A percentile compares a stretch with the other conserved stretches of the same genome.
phyloP scores from a whole-genome alignment of 2,888 invertebrate species.

The Tipula helvola region DNA sequence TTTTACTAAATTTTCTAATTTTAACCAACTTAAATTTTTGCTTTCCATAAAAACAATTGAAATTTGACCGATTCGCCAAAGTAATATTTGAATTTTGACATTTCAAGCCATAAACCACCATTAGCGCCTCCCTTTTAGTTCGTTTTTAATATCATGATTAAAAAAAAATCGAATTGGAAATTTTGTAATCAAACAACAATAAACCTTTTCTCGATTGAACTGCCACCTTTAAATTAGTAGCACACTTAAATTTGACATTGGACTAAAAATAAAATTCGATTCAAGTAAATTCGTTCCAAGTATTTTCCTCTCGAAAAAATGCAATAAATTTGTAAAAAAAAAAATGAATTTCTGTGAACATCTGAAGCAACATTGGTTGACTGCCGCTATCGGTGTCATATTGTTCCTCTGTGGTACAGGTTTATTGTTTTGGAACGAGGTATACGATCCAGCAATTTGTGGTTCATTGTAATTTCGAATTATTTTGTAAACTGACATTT shows the following conservation, averaged over 20 bases:
- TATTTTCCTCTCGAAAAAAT: neutral
- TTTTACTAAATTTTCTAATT: too few species aligned
- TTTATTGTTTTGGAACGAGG: constrained; percentile 77
- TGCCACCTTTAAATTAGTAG: neutral
- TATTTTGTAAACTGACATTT: constrained; percentile 17
- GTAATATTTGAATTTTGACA: too few species aligned
- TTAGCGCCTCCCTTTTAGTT: too few species aligned
- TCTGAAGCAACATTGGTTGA: constrained; percentile 42
- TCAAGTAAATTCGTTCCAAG: neutral
- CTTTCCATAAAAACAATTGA: too few species aligned
- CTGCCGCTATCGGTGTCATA: constrained; percentile 52
- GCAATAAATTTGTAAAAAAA: neutral
- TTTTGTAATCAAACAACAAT: neutral
- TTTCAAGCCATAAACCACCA: too few species aligned
- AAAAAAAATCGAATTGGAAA: too few species aligned
- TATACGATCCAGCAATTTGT: constrained; percentile 23
- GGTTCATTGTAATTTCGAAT: neutral
- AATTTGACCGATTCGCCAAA: too few species aligned
- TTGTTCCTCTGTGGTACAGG: constrained; percentile 54
- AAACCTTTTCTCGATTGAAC: neutral
- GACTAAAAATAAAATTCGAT: neutral
- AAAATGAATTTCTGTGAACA: neutral
- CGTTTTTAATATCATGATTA: too few species aligned
- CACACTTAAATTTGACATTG: neutral
- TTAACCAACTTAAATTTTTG: too few species aligned